phyloP scores from a whole-genome alignment of 1,140 invertebrate genomes.

The Acromyrmex echinatior region DNA sequence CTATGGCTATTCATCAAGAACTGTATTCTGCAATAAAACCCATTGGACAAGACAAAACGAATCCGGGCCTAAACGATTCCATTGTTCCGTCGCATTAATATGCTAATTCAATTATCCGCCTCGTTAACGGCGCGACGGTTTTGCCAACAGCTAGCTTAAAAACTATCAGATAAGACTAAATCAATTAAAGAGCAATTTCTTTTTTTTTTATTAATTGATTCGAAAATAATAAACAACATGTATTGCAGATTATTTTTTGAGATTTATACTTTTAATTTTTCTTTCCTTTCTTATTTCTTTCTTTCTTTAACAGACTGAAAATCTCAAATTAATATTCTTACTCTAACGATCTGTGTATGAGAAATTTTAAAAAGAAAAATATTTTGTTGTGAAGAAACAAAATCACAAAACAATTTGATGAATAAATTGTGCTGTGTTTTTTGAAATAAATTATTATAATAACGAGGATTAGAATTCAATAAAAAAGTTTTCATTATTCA shows the following conservation, averaged over 20 bases:
- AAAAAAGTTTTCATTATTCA: background rate
- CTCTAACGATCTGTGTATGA: background rate
- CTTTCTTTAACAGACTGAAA: background rate
- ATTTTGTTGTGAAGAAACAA: background rate
- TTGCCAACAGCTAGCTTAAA: constrained; percentile 32
- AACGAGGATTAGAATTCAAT: background rate
- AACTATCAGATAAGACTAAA: background rate
- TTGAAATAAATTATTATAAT: background rate
- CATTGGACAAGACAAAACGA: constrained; percentile 67
- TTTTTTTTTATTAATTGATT: constrained; percentile 13
- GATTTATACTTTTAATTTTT: background rate
- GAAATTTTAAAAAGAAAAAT: background rate
- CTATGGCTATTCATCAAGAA: constrained; percentile 40
- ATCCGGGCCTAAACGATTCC: constrained; percentile 67
- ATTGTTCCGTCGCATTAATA: constrained; percentile 72
- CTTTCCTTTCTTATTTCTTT: too few relatives aligned
- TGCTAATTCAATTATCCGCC: constrained; percentile 73
- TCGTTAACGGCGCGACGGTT: constrained; percentile 56
- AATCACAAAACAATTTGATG: background rate
- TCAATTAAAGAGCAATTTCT: background rate
- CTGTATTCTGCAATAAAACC: constrained; percentile 48
- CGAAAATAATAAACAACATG: background rate
- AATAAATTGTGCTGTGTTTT: background rate
- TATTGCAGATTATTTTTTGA: background rate
- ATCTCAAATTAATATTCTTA: background rate